phyloP scores from a whole-genome alignment of 1,140 invertebrate species.

The Amyelois transitella region DNA sequence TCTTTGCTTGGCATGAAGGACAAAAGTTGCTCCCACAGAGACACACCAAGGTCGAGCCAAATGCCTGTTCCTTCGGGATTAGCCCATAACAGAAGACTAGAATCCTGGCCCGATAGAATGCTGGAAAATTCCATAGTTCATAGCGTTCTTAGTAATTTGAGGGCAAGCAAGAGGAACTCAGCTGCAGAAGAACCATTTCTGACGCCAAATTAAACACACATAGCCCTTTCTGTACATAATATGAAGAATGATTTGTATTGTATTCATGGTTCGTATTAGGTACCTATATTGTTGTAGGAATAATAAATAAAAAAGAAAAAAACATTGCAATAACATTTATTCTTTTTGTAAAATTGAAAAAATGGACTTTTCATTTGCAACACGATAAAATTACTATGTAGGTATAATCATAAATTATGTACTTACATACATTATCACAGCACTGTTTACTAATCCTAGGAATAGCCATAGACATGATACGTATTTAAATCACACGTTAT shows the following conservation, averaged over 20 bases:
- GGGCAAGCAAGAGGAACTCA: conserved; percentile 39
- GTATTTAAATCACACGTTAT: not conserved
- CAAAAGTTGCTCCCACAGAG: conserved; percentile 45
- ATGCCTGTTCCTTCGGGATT: conserved; percentile 30
- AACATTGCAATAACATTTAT: not conserved
- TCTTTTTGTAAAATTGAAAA: not conserved
- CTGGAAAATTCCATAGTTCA: conserved; percentile 51
- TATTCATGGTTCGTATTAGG: not conserved
- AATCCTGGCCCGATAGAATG: conserved; percentile 57
- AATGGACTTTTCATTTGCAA: not conserved
- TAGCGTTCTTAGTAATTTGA: conserved; percentile 51
- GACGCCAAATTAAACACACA: conserved; percentile 45
- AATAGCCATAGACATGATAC: not conserved
- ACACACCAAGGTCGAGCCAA: conserved; percentile 45
- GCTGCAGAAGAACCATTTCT: conserved; percentile 50
- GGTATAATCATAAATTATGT: conserved; percentile 7
- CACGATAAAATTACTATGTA: conserved; percentile 3
- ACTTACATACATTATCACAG: conserved; percentile 44
- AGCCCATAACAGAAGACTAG: conserved; percentile 32
- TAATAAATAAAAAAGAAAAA: not conserved
- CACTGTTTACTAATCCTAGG: conserved; percentile 15
- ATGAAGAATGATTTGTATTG: too few species aligned
- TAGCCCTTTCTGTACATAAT: too few species aligned
- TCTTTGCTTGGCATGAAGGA: conserved; percentile 54
- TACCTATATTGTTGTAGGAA: not conserved